A percentile compares a stretch with the other conserved stretches of the same genome.
phyloP scores from a whole-genome alignment of 2,113 vertebrate species.

The Mustela nigripes region DNA sequence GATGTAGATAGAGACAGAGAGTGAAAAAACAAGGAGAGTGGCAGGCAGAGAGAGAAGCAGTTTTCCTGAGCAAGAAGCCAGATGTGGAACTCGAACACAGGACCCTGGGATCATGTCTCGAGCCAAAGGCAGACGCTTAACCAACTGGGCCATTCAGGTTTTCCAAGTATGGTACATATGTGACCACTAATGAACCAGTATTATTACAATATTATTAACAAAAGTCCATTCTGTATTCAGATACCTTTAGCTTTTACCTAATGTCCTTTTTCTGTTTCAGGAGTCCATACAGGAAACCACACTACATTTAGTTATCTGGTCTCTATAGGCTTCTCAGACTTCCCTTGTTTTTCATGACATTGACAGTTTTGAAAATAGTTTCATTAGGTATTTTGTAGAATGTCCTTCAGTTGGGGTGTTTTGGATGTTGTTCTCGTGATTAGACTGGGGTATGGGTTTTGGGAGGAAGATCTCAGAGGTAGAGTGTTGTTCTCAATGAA shows the following conservation, averaged over 20 bases:
- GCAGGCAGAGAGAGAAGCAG: too few relatives aligned
- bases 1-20: too few relatives aligned
- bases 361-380: background rate
- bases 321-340: background rate
- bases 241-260: background rate
- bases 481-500: background rate
- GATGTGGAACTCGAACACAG: too few relatives aligned
- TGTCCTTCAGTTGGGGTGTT: background rate
- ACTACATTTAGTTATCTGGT: background rate
- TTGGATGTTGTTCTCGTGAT: background rate
- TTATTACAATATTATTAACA: background rate
- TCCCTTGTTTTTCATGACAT: background rate
- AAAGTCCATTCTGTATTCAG: background rate
- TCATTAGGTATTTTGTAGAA: background rate
- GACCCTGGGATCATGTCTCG: too few relatives aligned
- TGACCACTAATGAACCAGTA: background rate
- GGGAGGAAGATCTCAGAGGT: background rate
- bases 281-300: background rate
- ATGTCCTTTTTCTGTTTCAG: background rate
- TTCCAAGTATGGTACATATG: background rate
- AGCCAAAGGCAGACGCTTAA: too few relatives aligned
- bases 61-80: too few relatives aligned
- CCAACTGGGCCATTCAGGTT: too few relatives aligned
- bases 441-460: background rate
- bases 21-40: too few relatives aligned